Evolutionary conservation across 2,888 invertebrate genomes (phyloP).

Genomic region (Frankliniella fusca): DNA sequence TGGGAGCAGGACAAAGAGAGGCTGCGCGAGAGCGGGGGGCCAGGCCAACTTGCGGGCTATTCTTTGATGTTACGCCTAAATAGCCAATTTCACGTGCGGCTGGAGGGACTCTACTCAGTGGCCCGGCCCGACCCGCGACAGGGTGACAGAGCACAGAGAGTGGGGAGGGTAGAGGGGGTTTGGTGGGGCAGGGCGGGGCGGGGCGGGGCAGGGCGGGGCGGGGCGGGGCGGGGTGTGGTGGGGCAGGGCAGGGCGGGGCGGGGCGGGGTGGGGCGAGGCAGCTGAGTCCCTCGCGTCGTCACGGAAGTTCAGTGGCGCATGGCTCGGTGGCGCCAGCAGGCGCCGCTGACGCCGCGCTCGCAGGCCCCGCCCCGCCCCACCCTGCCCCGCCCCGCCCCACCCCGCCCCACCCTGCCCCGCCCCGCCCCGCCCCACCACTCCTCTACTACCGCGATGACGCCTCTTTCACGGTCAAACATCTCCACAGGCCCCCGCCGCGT

Average conservation of each 20-base stretch:
- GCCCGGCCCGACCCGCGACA: background rate
- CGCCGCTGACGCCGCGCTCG: background rate
- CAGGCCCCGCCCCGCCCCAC: background rate
- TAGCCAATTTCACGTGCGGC: slow-evolving; percentile 13
- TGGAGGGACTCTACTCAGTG: background rate
- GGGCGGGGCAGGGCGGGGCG: background rate
- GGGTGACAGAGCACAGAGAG: background rate
- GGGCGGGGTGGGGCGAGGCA: background rate
- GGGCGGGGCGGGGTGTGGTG: background rate
- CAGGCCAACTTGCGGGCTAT: background rate
- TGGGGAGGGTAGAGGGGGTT: background rate
- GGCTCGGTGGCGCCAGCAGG: background rate
- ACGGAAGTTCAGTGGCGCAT: background rate
- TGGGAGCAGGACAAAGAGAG: background rate
- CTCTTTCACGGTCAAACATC: no score
- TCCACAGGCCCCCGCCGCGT: no score
- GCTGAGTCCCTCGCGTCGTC: background rate
- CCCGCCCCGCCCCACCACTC: background rate
- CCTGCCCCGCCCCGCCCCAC: background rate
- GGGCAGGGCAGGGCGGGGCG: background rate
- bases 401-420: background rate
- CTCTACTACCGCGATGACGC: background rate
- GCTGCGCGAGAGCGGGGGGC: background rate
- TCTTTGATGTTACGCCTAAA: slow-evolving; percentile 20
- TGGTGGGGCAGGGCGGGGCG: background rate